Evolutionary conservation across 2,888 invertebrate species (phyloP).

Genomic region (Seira sanloemensis): DNA sequence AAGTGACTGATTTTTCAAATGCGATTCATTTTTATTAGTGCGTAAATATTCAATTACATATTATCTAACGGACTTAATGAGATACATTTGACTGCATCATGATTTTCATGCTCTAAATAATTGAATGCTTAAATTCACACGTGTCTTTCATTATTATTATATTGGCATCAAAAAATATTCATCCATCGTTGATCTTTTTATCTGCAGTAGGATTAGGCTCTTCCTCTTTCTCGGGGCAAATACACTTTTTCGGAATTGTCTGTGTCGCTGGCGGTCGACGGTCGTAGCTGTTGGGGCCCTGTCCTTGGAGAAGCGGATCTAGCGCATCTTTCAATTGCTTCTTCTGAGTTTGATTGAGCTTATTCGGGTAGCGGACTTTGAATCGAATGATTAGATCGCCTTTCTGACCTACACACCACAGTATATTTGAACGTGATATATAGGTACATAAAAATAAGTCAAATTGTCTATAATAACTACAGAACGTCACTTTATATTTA

Average conservation of each 20-base stretch:
- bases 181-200: not conserved
- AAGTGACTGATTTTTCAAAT: no score
- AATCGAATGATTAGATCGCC: constrained; percentile 85
- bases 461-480: no score
- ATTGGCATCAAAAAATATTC: no score
- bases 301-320: constrained; percentile 35
- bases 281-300: constrained; percentile 45
- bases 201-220: no score
- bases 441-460: no score
- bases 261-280: constrained; percentile 45
- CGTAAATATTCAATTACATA: no score
- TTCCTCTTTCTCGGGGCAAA: constrained; percentile 30
- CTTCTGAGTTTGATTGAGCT: constrained; percentile 78
- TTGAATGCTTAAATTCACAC: no score
- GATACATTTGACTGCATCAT: no score
- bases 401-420: constrained; percentile 74
- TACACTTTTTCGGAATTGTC: constrained; percentile 29
- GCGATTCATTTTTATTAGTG: no score
- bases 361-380: constrained; percentile 79
- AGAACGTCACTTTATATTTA: constrained; percentile 76
- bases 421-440: not conserved
- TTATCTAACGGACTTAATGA: no score
- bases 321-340: constrained; percentile 72
- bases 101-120: no score
- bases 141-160: no score